Conservation (phyloP, 2,113 vertebrate genomes). For the Cephalopholis sonnerati region DNA sequence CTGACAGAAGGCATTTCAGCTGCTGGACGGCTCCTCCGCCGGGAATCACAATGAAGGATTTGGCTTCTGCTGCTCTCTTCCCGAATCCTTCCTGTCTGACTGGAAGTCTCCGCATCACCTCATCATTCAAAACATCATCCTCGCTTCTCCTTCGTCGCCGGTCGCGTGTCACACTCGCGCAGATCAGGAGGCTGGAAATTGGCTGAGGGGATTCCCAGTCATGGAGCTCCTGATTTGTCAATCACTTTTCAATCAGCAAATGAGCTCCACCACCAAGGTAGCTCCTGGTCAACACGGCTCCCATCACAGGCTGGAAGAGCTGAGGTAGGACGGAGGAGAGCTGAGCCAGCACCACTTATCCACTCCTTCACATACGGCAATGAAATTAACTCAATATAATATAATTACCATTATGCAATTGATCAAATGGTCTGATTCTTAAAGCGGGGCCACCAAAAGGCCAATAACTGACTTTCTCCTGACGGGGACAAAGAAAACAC, state of each 20-base stretch:
- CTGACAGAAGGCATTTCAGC: constrained; percentile 67
- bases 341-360: constrained; percentile 72
- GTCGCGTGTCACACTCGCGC: neutral
- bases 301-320: constrained; percentile 42
- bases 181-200: constrained; percentile 38
- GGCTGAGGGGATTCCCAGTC: constrained; percentile 70
- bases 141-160: neutral
- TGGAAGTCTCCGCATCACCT: constrained; percentile 34
- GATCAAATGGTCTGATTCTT: constrained; percentile 45
- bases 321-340: constrained; percentile 43
- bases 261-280: constrained; percentile 56
- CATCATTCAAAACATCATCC: constrained; percentile 41
- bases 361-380: constrained; percentile 55
- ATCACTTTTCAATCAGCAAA: constrained; percentile 81
- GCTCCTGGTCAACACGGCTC: constrained; percentile 40
- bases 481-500: too few relatives aligned
- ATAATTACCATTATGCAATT: constrained; percentile 66
- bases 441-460: constrained; percentile 38
- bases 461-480: constrained; percentile 12
- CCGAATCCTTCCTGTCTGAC: constrained; percentile 21
- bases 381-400: constrained; percentile 71
- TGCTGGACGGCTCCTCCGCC: constrained; percentile 43
- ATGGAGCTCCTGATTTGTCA: constrained; percentile 71
- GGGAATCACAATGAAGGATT: constrained; percentile 62
- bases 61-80: constrained; percentile 20